Evolutionary conservation across 1,140 invertebrate genomes (phyloP).

Genomic region (Euura saliciscinereae): DNA sequence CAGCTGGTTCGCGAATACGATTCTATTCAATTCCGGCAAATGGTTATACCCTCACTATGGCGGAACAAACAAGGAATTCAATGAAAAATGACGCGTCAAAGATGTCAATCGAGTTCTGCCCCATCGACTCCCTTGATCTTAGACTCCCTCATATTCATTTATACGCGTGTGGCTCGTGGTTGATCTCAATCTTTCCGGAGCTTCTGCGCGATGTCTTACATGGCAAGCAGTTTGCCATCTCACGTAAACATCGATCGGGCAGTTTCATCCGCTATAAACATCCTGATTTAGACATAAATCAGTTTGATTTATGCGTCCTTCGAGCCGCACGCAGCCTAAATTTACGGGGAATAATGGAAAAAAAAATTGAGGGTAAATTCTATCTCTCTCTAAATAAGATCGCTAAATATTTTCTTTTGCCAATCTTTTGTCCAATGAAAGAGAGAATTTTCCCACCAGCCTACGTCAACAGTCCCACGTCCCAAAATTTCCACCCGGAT

Average conservation of each 20-base stretch:
- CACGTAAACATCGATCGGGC: conserved; percentile 1
- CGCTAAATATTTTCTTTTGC: background rate
- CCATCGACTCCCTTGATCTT: background rate
- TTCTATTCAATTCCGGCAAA: conserved; percentile 1
- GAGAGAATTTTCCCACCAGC: background rate
- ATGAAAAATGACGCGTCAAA: background rate
- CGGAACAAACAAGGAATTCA: background rate
- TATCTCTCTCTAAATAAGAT: background rate
- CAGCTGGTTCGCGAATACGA: conserved; percentile 4
- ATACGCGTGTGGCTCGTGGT: background rate
- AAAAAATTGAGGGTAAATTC: background rate
- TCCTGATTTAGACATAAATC: conserved; percentile 11
- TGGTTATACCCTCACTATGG: background rate
- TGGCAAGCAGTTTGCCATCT: background rate
- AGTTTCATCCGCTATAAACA: conserved; percentile 8
- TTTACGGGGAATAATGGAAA: background rate
- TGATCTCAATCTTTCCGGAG: background rate
- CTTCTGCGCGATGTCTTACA: conserved; percentile 1
- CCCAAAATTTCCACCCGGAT: background rate
- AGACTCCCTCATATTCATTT: no score
- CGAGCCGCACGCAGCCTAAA: background rate
- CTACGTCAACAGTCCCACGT: background rate
- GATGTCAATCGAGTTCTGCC: background rate
- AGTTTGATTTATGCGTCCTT: conserved; percentile 9
- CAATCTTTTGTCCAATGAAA: background rate